phyloP scores from a whole-genome alignment of 1,140 invertebrate genomes.

The Zaprionus kolodkinae region DNA sequence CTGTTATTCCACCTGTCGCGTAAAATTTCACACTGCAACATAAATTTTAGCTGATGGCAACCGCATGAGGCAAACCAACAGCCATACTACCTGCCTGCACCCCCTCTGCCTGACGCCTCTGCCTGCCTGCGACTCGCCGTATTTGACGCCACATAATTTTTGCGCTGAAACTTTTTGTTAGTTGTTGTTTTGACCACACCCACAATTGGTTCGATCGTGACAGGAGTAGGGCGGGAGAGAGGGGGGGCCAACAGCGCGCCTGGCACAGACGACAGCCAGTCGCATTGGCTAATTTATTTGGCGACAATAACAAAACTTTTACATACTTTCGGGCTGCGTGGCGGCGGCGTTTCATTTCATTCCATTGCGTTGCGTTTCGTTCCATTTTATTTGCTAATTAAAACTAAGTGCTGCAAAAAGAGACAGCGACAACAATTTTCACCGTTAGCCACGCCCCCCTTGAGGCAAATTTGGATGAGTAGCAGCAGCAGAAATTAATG shows the following conservation, averaged over 20 bases:
- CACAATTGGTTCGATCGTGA: constrained; percentile 34
- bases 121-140: constrained; percentile 60
- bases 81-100: constrained; percentile 5
- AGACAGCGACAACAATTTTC: constrained; percentile 30
- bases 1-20: constrained; percentile 76
- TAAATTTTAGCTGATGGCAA: constrained; percentile 73
- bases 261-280: constrained; percentile 11
- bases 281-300: constrained; percentile 77
- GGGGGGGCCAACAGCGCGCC: not conserved
- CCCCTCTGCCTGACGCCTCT: constrained; percentile 11
- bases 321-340: constrained; percentile 64
- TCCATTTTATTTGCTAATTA: constrained; percentile 76
- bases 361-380: constrained; percentile 52
- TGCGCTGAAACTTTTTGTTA: constrained; percentile 69
- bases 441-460: constrained; percentile 23
- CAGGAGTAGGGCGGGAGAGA: not conserved
- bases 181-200: constrained; percentile 61
- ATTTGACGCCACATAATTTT: constrained; percentile 82
- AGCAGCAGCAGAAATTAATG: not conserved
- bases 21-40: constrained; percentile 78
- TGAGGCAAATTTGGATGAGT: not conserved
- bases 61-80: constrained; percentile 59
- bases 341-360: constrained; percentile 62
- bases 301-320: constrained; percentile 79
- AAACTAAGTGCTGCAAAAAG: constrained; percentile 71